Conservation (phyloP, 23 tunicate genomes). For the Trididemnum nubilum region DNA sequence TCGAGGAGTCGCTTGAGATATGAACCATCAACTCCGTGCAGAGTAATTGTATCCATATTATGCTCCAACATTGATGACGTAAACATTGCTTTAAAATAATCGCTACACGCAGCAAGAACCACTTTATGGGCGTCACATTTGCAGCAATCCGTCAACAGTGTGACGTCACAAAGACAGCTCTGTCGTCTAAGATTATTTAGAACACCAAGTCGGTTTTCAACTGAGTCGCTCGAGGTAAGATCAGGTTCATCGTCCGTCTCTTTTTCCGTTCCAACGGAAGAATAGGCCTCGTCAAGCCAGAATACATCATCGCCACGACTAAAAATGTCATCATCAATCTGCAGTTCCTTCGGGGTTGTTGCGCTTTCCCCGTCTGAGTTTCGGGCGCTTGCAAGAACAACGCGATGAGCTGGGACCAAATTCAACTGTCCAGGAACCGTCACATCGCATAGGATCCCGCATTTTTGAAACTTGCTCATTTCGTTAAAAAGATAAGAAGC, state of each 20-base stretch:
- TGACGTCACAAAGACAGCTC: conserved; percentile 75
- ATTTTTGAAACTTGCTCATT: conserved; percentile 70
- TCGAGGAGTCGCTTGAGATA: conserved; percentile 51
- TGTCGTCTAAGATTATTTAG: conserved; percentile 54
- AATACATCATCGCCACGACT: conserved; percentile 11
- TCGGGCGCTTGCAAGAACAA: conserved; percentile 72
- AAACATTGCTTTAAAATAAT: conserved; percentile 87
- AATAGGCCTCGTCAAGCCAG: conserved; percentile 54
- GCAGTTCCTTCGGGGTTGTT: background rate
- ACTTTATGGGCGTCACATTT: conserved; percentile 68
- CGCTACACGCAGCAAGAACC: conserved; percentile 91
- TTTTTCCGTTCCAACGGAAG: conserved; percentile 1
- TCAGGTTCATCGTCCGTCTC: background rate
- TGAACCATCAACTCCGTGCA: conserved; percentile 36
- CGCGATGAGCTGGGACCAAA: conserved; percentile 60
- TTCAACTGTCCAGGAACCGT: conserved; percentile 40
- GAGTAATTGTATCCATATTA: conserved; percentile 28
- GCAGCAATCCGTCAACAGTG: conserved; percentile 42
- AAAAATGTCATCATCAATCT: background rate
- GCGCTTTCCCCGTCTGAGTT: conserved; percentile 21
- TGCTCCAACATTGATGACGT: conserved; percentile 71
- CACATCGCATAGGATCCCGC: conserved; percentile 75
- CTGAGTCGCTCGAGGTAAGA: background rate
- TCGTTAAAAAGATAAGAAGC: conserved; percentile 57
- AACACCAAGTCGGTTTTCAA: conserved; percentile 40